Conservation (phyloP, 2,113 vertebrate genomes). For the Nicator chloris region DNA sequence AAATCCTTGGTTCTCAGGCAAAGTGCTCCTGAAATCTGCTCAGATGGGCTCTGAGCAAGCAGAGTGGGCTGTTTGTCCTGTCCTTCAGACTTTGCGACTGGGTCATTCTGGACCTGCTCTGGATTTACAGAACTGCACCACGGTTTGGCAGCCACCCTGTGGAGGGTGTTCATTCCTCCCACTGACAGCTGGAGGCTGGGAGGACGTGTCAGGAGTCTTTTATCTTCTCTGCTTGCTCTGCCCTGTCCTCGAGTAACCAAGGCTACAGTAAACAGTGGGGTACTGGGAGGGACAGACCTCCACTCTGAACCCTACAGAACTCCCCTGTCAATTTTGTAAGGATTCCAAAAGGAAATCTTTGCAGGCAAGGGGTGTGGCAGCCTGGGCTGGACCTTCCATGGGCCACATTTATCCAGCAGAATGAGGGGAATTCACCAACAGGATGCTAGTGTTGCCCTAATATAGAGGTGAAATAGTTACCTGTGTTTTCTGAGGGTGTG, state of each 20-base stretch:
- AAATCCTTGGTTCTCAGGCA: background rate
- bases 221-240: background rate
- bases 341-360: background rate
- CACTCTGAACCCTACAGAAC: background rate
- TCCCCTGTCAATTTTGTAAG: background rate
- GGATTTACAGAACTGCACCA: background rate
- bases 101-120: background rate
- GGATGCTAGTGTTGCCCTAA: background rate
- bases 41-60: background rate
- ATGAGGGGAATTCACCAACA: background rate
- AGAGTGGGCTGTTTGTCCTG: rapidly evolving
- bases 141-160: background rate
- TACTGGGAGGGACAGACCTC: background rate
- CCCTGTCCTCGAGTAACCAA: background rate
- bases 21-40: background rate
- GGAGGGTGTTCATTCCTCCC: background rate
- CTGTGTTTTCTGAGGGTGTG: background rate
- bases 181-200: background rate
- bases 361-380: rapidly evolving
- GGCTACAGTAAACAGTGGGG: rapidly evolving
- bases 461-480: background rate
- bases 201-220: background rate
- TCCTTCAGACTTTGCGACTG: background rate
- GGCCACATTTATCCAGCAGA: background rate
- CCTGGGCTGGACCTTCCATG: background rate